phyloP scores from a whole-genome alignment of 2,888 invertebrate species.

The Embidobia sp. region DNA sequence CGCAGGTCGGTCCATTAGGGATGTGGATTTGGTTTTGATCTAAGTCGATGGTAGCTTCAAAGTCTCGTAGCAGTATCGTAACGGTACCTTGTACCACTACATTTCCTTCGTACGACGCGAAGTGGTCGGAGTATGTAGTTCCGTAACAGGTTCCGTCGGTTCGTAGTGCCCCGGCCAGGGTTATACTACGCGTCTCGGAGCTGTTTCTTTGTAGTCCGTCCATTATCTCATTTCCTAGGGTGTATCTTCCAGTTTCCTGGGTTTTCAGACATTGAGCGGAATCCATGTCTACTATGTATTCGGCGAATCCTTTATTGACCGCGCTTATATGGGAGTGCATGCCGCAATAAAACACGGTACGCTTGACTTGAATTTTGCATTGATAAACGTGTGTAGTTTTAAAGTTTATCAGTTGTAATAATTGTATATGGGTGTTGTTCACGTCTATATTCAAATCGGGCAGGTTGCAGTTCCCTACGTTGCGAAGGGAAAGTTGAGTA shows the following conservation, averaged over 20 bases:
- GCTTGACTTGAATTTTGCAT: slow-evolving; percentile 41
- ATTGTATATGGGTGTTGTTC: slow-evolving; percentile 12
- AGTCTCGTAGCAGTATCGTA: background rate
- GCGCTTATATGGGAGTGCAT: background rate
- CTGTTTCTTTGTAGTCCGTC: background rate
- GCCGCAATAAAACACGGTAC: slow-evolving; percentile 12
- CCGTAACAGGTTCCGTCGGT: background rate
- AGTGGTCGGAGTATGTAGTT: background rate
- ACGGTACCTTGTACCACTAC: background rate
- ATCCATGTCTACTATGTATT: background rate
- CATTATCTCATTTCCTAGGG: background rate
- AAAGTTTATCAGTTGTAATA: slow-evolving; percentile 37
- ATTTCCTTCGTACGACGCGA: background rate
- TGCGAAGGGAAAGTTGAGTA: slow-evolving; percentile 24
- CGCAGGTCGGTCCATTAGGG: background rate
- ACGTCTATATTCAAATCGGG: slow-evolving; percentile 6
- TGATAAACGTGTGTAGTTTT: slow-evolving; percentile 15
- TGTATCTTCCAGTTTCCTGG: background rate
- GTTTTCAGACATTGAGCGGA: background rate
- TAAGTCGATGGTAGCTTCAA: background rate
- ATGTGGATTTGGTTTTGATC: background rate
- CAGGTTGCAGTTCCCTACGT: slow-evolving; percentile 43
- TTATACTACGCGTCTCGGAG: background rate
- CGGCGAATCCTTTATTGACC: background rate
- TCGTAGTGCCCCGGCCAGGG: background rate